phyloP scores from a whole-genome alignment of 2,113 vertebrate species.

The Solenodon paradoxus region DNA sequence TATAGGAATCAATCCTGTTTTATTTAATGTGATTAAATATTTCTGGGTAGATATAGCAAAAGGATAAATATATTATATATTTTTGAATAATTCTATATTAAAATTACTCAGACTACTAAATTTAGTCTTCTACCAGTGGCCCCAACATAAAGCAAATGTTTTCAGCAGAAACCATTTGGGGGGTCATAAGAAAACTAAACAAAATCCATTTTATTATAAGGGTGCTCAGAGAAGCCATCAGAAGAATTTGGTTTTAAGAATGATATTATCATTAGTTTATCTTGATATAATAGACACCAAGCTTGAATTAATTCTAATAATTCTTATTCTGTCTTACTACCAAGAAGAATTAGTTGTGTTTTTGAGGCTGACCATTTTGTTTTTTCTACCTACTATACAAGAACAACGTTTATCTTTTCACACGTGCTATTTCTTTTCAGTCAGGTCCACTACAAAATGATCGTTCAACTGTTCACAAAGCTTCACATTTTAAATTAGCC shows the following conservation, averaged over 20 bases:
- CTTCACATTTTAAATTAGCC: background rate
- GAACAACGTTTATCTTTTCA: too few species aligned
- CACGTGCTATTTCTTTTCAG: background rate
- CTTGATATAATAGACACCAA: background rate
- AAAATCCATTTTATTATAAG: background rate
- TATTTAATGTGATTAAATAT: background rate
- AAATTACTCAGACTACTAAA: background rate
- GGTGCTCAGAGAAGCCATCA: background rate
- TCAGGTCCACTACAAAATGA: background rate
- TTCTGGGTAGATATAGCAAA: background rate
- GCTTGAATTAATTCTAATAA: background rate
- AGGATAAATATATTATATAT: background rate
- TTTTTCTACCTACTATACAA: too few species aligned
- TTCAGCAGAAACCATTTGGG: background rate
- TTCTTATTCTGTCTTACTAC: background rate
- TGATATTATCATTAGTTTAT: background rate
- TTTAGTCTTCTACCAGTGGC: background rate
- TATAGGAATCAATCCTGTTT: background rate
- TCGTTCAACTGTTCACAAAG: background rate
- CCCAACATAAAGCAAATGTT: background rate
- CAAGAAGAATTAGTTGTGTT: background rate
- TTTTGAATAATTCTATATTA: background rate
- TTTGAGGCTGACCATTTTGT: background rate
- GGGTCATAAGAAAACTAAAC: background rate
- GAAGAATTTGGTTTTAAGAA: background rate